Conservation (phyloP, 2,888 invertebrate species). For the Agrilus cyanescens region DNA sequence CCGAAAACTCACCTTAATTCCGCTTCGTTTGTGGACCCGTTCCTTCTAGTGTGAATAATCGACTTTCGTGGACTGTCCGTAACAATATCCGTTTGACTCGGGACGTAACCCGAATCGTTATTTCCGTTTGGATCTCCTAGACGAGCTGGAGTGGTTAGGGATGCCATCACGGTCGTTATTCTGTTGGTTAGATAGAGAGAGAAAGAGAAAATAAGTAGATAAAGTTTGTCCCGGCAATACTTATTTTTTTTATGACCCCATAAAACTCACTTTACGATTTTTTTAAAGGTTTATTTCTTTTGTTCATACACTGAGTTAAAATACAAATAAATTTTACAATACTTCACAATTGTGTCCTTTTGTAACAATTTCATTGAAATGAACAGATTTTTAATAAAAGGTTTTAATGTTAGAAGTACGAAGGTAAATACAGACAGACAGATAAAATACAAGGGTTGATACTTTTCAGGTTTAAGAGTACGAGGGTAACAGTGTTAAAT, state of each 20-base stretch:
- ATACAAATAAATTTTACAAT: neutral
- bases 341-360: neutral
- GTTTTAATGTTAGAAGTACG: no score
- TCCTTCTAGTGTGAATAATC: constrained; percentile 25
- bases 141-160: constrained; percentile 43
- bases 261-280: neutral
- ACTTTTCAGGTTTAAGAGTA: no score
- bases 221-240: neutral
- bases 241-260: neutral
- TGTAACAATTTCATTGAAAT: neutral
- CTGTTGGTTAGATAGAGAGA: constrained; percentile 22
- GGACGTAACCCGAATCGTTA: constrained; percentile 73
- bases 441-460: no score
- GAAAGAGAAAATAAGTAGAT: neutral
- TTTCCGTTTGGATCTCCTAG: constrained; percentile 66
- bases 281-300: neutral
- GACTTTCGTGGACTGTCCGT: constrained; percentile 29
- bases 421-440: no score
- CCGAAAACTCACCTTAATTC: constrained; percentile 31
- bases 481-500: no score
- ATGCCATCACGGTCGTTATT: constrained; percentile 45
- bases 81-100: constrained; percentile 38
- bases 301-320: no score
- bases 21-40: constrained; percentile 32
- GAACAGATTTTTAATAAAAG: no score